Conservation (phyloP, 1,140 invertebrate species). For the Brachionus paranguensis region DNA sequence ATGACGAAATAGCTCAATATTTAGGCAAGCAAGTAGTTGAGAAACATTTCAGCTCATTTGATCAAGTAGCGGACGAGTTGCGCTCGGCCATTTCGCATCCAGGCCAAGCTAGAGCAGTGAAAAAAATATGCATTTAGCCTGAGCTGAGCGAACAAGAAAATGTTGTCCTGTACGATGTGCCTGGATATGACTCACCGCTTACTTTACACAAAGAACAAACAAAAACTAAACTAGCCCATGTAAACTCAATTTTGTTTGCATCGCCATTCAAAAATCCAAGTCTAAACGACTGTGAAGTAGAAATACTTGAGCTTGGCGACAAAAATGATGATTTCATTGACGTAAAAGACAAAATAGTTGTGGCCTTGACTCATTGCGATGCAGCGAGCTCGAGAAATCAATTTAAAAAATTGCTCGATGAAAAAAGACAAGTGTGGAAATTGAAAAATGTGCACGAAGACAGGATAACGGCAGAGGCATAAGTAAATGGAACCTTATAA, state of each 20-base stretch:
- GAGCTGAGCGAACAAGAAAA: neutral
- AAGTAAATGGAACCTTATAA: no score
- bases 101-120: neutral
- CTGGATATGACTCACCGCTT: slow-evolving; percentile 12
- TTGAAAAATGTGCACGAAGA: neutral
- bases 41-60: neutral
- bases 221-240: neutral
- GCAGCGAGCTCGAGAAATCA: neutral
- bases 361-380: neutral
- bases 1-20: neutral
- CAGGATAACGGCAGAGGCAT: no score
- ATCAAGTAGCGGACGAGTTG: neutral
- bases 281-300: slow-evolving; percentile 15
- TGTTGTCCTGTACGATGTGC: neutral
- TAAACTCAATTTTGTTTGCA: slow-evolving; percentile 1
- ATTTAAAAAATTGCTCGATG: neutral
- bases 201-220: neutral
- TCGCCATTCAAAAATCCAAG: neutral
- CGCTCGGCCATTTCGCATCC: neutral
- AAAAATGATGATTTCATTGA: neutral
- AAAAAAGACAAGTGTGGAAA: neutral
- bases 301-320: neutral
- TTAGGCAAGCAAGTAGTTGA: neutral
- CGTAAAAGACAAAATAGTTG: neutral
- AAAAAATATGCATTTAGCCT: neutral